Percentiles rank a stretch among this genome's conserved stretches.
Conservation (phyloP, 2,888 invertebrate species). For the Chalcosyrphus nemorum region DNA sequence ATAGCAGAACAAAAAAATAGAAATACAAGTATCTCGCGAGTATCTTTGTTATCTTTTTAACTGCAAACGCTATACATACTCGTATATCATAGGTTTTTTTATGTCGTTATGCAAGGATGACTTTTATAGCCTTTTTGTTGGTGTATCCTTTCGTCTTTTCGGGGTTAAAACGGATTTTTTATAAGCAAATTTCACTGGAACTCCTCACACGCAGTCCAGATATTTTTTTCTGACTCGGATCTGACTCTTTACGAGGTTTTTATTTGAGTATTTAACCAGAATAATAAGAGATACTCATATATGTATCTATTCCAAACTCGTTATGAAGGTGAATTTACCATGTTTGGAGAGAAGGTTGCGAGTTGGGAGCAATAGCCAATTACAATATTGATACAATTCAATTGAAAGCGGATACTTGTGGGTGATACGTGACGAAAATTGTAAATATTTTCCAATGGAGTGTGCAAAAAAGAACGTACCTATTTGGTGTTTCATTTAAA, state of each 20-base stretch:
- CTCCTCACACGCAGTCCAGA: neutral
- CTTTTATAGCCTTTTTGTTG: conserved; percentile 50
- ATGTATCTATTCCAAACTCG: neutral
- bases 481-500: neutral
- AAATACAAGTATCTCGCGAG: neutral
- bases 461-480: neutral
- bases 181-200: conserved; percentile 29
- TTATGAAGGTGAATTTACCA: conserved; percentile 30
- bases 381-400: conserved; percentile 37
- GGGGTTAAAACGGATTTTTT: conserved; percentile 3
- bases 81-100: neutral
- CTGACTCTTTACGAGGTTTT: neutral
- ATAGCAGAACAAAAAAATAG: neutral
- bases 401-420: conserved; percentile 38
- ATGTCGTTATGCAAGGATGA: conserved; percentile 58
- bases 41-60: conserved; percentile 21
- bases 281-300: too few relatives aligned
- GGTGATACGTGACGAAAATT: conserved; percentile 47
- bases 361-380: conserved; percentile 25
- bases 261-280: conserved; percentile 14
- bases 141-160: conserved; percentile 37
- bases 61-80: neutral
- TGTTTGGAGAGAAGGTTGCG: conserved; percentile 1
- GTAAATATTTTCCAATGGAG: neutral
- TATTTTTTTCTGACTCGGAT: neutral